Evolutionary conservation across 2,113 vertebrate genomes (phyloP), one percentile per base, ranked within the genome.

Genomic region (Phaethornis superciliosus): DNA sequence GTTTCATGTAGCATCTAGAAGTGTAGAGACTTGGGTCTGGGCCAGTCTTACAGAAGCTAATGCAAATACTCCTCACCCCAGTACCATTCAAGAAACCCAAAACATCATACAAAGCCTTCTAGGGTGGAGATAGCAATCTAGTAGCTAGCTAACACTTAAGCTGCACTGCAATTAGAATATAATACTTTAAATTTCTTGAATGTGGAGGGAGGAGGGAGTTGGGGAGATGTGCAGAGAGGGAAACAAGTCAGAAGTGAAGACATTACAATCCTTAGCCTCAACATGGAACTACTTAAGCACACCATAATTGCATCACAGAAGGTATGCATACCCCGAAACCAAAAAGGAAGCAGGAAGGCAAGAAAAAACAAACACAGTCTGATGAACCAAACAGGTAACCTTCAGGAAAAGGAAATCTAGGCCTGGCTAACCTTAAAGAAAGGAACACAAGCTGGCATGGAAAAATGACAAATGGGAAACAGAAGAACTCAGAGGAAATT

Each of bases 281-380:
- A 93, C 95, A 85, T 97, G 96, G 95, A 96, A 95, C 93, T 96
- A 92, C 87, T 97, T 97, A 97, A 94, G 92, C 76, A 77, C 74
- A 68, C 88, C 54, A 51, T 96, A 96, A 97, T 95, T 97, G 95
- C 92, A 95, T 96, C 94, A 94, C 96, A 88, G 90, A 93, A 97
- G 90, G 96, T 95, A 97, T 95, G 95, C 93, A 92, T 94, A 95
- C 91, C 93, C 95, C 0, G 92, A 96, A 95, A 97, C 93, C 95
- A 97, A 95, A 95, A 90, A 91, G 93, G 94, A 90, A 96, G 90
- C 76, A 96, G 94, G 94, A 97, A 96, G 79, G 86, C 85, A 94
- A 95, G 96, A 83, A 59, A 83, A 93, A 95, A 96, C 90, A 94
- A 96, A 96, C 88, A 95, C 23, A 65, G 75, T 68, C 30, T 64